Evolutionary conservation across 2,888 invertebrate species (phyloP), one percentile per base, ranked within the genome.

Genomic region (Ophraella communa): DNA sequence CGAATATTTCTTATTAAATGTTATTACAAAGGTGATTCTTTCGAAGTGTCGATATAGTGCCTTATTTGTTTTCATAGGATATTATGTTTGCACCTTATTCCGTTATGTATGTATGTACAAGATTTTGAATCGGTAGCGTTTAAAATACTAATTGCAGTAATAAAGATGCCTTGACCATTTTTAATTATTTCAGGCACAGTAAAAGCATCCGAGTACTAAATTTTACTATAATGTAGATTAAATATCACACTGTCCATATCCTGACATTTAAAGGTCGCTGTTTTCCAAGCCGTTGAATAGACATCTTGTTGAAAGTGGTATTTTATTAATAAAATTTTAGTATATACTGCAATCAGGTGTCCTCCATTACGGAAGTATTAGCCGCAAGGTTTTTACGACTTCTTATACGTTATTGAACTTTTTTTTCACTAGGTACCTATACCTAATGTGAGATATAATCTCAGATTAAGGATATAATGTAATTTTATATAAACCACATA

Each of bases 211-310:
- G 23, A 11, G 39, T 24, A 54, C 47, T 18, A 45, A 64, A 58
- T 57, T 65, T 62, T 35, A 39, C 10, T 56, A 62, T 63, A 62
- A 61, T 61, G 58, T 65, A 59, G 64, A 62, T 39, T 64, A 66
- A 68, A 68, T 68, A 67, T 62, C 65, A 59, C 68, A 64, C 65
- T 67, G 67, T 67, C 65, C 68, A 64, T 61, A 67, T 44, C 62
- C 67, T 76, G 79, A 78, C 78, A 78, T 79, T 79, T 79, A 79
- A 79, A 79, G 76, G 78, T 78, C 78, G 68, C 58, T 63, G 47
- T 62, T 67, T 69, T 66, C 71, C 65, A 66, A 71, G 71, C 68
- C 71, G 73, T 62, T 66, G 68, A 66, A 65, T 62, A 51, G 63
- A 63, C 62, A 61, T 62, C 66, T 56, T 65, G 30, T 62, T 59